A percentile compares a stretch with the other conserved stretches of the same genome.
phyloP scores from a whole-genome alignment of 2,888 invertebrate genomes.

The Coenonympha glycerion region DNA sequence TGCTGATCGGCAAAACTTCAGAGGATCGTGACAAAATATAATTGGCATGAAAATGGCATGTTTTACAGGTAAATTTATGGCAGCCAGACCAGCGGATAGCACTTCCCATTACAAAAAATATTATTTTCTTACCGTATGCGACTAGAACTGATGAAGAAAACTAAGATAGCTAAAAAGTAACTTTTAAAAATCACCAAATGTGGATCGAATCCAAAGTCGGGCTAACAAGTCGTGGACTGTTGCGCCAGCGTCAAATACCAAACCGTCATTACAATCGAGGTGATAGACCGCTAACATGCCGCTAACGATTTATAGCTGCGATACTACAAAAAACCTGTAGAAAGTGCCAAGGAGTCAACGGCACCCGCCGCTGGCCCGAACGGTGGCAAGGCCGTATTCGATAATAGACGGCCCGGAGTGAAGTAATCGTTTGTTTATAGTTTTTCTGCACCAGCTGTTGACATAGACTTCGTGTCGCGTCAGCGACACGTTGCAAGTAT shows the following conservation, averaged over 20 bases:
- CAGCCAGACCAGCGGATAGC: no score
- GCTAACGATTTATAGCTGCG: conserved; percentile 27
- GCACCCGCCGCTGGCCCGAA: conserved; percentile 66
- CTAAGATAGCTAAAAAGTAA: no score
- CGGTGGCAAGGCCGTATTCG: conserved; percentile 70
- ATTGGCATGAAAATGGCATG: no score
- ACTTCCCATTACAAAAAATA: no score
- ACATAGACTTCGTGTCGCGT: conserved; percentile 15
- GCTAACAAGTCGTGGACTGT: not conserved
- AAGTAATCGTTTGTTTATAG: conserved; percentile 68
- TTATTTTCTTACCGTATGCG: no score
- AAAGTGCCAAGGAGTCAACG: conserved; percentile 69
- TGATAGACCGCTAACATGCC: not conserved
- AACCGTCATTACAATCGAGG: conserved; percentile 1
- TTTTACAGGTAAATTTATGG: no score
- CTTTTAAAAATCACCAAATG: not conserved
- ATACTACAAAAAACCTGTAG: conserved; percentile 56
- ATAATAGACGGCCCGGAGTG: conserved; percentile 55
- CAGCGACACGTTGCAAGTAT: not conserved
- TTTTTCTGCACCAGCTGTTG: conserved; percentile 43
- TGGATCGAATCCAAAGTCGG: not conserved
- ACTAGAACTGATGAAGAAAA: not conserved
- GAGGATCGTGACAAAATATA: no score
- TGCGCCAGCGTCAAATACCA: conserved; percentile 2
- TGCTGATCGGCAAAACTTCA: no score